These are phyloP conservation scores for Empis livida DNA, from an alignment of 2,888 invertebrate genomes.

Conservation along the genomic window DNA sequence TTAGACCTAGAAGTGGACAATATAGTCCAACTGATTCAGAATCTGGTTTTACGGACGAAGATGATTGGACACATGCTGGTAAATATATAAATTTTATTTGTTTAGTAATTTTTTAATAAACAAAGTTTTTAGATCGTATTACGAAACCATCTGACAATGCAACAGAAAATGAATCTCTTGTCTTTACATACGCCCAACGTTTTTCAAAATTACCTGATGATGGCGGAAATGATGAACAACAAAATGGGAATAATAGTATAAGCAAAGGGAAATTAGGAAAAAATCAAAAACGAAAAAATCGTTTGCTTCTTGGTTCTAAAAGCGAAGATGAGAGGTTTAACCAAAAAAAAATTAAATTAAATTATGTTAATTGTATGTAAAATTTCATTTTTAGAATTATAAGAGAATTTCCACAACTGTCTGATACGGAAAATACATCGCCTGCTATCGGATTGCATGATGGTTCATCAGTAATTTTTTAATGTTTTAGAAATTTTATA, in stretches of 20 bases:
- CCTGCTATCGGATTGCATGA: constrained; percentile 35
- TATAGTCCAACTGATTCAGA: constrained; percentile 54
- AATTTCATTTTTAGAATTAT: constrained; percentile 19
- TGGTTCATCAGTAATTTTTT: constrained; percentile 22
- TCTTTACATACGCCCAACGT: constrained; percentile 42
- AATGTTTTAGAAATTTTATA: no score
- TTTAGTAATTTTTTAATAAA: constrained; percentile 8
- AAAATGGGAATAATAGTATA: constrained; percentile 8
- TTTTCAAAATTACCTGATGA: constrained; percentile 41
- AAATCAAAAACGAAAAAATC: constrained; percentile 47
- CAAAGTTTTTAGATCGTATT: constrained; percentile 28
- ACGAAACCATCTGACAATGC: constrained; percentile 44
- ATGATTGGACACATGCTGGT: constrained; percentile 36
- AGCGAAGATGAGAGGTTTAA: constrained; percentile 35
- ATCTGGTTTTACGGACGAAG: constrained; percentile 57
- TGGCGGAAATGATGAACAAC: constrained; percentile 9
- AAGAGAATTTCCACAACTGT: constrained; percentile 31
- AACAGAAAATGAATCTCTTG: constrained; percentile 42
- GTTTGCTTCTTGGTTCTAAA: constrained; percentile 25
- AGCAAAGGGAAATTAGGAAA: constrained; percentile 21
- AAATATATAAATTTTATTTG: constrained; percentile 2
- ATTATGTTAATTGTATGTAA: neutral
- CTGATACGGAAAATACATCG: constrained; percentile 36
- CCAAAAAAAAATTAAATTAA: neutral
- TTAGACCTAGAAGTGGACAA: constrained; percentile 22